Evolutionary conservation across 2,888 invertebrate species (phyloP).

Genomic region (Autographa pulchrina): DNA sequence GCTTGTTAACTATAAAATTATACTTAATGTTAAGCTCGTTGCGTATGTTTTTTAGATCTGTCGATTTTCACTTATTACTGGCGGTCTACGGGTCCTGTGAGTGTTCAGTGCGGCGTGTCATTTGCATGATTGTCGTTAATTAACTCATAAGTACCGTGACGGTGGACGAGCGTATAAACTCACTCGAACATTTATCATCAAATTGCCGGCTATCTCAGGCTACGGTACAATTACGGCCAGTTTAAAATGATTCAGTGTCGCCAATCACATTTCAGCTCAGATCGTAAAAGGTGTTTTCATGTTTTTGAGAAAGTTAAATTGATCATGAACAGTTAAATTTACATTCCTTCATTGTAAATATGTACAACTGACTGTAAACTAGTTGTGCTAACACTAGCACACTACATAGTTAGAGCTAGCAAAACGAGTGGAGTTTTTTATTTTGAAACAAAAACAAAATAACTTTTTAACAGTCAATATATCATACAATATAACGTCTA

Average conservation of each 20-base stretch:
- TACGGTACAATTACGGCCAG: slow-evolving; percentile 71
- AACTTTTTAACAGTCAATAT: not conserved
- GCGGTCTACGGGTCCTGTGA: slow-evolving; percentile 49
- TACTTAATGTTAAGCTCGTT: slow-evolving; percentile 44
- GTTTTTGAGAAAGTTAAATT: slow-evolving; percentile 4
- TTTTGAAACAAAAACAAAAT: too few relatives aligned
- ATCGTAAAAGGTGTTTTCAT: slow-evolving; percentile 14
- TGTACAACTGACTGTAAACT: not conserved
- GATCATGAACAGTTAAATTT: not conserved
- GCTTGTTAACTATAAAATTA: slow-evolving; percentile 61
- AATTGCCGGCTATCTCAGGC: slow-evolving; percentile 69
- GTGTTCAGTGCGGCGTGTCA: slow-evolving; percentile 64
- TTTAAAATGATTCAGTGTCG: slow-evolving; percentile 66
- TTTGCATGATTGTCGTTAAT: slow-evolving; percentile 82
- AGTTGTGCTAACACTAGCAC: not conserved
- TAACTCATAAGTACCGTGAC: slow-evolving; percentile 80
- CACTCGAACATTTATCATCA: slow-evolving; percentile 71
- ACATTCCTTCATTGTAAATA: not conserved
- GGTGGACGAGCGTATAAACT: slow-evolving; percentile 65
- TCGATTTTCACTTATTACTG: slow-evolving; percentile 59
- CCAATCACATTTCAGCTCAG: slow-evolving; percentile 59
- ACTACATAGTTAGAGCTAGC: too few relatives aligned
- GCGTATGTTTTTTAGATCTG: slow-evolving; percentile 49
- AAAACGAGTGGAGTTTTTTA: too few relatives aligned
- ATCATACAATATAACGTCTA: slow-evolving; percentile 1